Conservation (phyloP, 2,797 vertebrate species). For the Pangasius larnaudii region DNA sequence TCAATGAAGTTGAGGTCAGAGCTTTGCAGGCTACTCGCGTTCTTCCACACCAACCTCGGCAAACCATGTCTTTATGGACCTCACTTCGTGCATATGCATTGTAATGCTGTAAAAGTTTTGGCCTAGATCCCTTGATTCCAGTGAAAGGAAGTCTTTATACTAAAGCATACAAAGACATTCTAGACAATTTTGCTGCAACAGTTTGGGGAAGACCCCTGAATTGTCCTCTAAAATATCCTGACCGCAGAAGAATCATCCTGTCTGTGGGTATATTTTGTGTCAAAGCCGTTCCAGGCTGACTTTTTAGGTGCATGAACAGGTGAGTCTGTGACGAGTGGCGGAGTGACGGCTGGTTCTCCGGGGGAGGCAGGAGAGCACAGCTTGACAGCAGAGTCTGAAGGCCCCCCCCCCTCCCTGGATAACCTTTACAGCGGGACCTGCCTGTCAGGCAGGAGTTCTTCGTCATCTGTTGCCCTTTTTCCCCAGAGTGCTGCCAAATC, state of each 20-base stretch:
- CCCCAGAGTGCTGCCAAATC: constrained; percentile 78
- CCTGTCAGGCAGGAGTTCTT: constrained; percentile 71
- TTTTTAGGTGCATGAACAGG: constrained; percentile 59
- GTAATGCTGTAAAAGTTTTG: neutral
- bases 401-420: constrained; percentile 50
- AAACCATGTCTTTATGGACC: neutral
- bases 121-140: neutral
- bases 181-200: neutral
- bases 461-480: constrained; percentile 78
- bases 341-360: constrained; percentile 49
- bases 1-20: neutral
- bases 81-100: neutral
- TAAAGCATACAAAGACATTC: neutral
- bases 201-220: too few relatives aligned
- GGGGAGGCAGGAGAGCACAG: constrained; percentile 52
- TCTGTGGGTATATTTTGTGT: neutral
- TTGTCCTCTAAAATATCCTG: neutral
- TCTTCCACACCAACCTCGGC: neutral
- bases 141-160: neutral
- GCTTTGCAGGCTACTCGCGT: neutral
- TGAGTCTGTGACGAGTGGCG: constrained; percentile 49
- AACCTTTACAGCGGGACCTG: constrained; percentile 65
- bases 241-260: neutral
- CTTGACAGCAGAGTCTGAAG: constrained; percentile 45
- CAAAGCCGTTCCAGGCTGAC: neutral